Percentiles rank a stretch among this genome's conserved stretches.
phyloP scores from a whole-genome alignment of 2,888 invertebrate species.

The Hemicrepidius hirtus region DNA sequence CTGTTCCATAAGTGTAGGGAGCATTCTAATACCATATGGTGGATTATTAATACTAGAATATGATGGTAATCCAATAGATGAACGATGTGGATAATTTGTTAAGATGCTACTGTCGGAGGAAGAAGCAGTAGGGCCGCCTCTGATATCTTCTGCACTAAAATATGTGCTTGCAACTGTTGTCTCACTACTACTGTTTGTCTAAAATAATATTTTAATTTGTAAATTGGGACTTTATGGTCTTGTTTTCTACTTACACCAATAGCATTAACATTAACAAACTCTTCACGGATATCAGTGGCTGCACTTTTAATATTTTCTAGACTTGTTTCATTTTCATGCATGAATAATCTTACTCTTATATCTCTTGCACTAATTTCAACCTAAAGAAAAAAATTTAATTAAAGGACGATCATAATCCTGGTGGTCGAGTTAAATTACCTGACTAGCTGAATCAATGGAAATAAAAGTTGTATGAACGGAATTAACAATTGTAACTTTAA shows the following conservation, averaged over 20 bases:
- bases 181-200: constrained; percentile 31
- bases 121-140: background rate
- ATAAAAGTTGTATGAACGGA: constrained; percentile 74
- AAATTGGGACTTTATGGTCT: background rate
- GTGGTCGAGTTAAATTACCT: too few relatives aligned
- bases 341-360: constrained; percentile 80
- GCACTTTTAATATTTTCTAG: background rate
- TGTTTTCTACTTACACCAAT: background rate
- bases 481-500: constrained; percentile 74
- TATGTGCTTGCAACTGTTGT: constrained; percentile 53
- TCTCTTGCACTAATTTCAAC: constrained; percentile 87
- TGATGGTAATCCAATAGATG: background rate
- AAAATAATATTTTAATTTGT: constrained; percentile 14
- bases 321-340: constrained; percentile 61
- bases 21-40: constrained; percentile 37
- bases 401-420: too few relatives aligned
- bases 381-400: constrained; percentile 69
- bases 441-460: constrained; percentile 76
- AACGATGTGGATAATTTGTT: background rate
- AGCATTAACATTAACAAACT: background rate
- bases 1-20: constrained; percentile 50
- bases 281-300: background rate
- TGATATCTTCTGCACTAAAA: constrained; percentile 55
- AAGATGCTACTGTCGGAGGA: background rate
- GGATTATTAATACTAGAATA: background rate